Evolutionary conservation across 2,797 vertebrate species (phyloP), one percentile per base, ranked within the genome.

Genomic region (Labeo calbasu): DNA sequence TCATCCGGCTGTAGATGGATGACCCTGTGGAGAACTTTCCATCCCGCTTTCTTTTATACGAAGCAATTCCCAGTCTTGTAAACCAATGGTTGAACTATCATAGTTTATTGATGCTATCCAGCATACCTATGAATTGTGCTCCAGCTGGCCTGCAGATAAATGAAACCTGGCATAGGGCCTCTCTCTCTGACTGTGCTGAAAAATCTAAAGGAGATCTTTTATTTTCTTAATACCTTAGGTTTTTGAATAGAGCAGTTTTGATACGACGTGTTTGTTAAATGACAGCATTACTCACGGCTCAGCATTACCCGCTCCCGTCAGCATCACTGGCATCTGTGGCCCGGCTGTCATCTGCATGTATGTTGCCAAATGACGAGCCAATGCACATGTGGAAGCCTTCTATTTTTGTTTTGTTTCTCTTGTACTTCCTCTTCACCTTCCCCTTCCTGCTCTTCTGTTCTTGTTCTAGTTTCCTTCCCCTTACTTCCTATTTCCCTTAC

Each of bases 41-140:
- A 70, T 84, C 85, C 66, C 43, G 40, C 55, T 83, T 69, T 48
- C 13, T 32, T 80, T 65, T 75, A 63, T 75, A 63, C 53, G 65
- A 77, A 61, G 23, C 71, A 63, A 84, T 84, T 86, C 68, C 32
- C 43, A 81, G 80, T 83, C 79, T 55, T 87, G 78, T 78, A 89
- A 87, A 77, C 78, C 65, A 86, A 71, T 46, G 65, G 53, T 75
- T 63, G n/a, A 63, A 57, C 70, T 79, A 81, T 87, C 75, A 80
- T 86, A 23, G 75, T 86, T 87, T 88, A 88, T 86, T 87, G 86
- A 87, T 77, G 84, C 71, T 70, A 79, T 87, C 82, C 61, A 86
- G 79, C 61, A 83, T 72, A 72, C 50, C 85, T 69, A 80, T 89
- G 86, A 89, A 84, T 86, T 84, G 84, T 77, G 79, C 78, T 71